Percentiles rank a stretch among this genome's conserved stretches.
Evolutionary conservation across 2,797 vertebrate genomes (phyloP).

Genomic region (Borostomias antarcticus): DNA sequence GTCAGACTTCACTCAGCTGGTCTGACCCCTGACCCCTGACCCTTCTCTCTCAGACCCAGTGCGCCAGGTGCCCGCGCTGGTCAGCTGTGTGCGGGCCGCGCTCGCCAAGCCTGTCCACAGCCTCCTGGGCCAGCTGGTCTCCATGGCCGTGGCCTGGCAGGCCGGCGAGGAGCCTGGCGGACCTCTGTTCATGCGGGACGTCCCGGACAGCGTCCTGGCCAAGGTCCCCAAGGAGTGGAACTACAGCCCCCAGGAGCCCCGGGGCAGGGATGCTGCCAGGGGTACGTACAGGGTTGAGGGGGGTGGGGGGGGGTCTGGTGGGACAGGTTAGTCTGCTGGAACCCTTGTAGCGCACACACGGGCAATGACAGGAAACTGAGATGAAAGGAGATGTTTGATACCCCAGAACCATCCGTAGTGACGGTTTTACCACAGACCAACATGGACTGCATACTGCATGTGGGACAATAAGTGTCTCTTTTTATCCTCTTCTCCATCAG

Average conservation of each 20-base stretch:
- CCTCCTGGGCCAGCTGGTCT: constrained; percentile 80
- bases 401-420: too few relatives aligned
- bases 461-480: too few relatives aligned
- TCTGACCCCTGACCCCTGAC: not conserved
- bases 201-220: constrained; percentile 80
- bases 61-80: constrained; percentile 68
- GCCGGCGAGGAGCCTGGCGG: constrained; percentile 67
- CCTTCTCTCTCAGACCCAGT: constrained; percentile 53
- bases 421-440: too few relatives aligned
- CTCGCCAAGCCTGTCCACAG: constrained; percentile 78
- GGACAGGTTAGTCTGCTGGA: not conserved
- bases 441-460: too few relatives aligned
- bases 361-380: too few relatives aligned
- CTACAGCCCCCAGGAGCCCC: constrained; percentile 74
- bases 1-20: constrained; percentile 10
- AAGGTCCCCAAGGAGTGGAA: constrained; percentile 91
- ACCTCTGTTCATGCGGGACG: constrained; percentile 59
- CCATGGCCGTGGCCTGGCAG: constrained; percentile 78
- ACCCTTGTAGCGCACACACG: too few relatives aligned
- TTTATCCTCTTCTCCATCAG: too few relatives aligned
- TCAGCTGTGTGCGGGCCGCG: constrained; percentile 77
- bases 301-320: too few relatives aligned
- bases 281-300: constrained; percentile 77
- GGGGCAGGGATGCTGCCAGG: constrained; percentile 73
- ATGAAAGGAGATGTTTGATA: too few relatives aligned